Conservation (phyloP, 2,113 vertebrate genomes). For the Eulemur rufifrons region DNA sequence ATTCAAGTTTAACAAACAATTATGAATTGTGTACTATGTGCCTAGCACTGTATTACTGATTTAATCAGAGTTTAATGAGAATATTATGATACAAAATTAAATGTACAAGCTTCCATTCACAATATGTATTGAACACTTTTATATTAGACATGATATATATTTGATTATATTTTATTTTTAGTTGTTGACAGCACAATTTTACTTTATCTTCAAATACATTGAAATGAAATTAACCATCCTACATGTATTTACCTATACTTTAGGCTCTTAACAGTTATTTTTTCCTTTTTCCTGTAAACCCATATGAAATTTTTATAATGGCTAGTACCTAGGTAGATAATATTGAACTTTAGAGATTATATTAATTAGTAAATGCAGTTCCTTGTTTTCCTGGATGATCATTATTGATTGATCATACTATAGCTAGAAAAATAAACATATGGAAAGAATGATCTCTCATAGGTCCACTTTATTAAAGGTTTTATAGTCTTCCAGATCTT, state of each 20-base stretch:
- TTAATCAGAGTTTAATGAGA: not conserved
- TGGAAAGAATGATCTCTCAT: not conserved
- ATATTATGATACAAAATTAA: not conserved
- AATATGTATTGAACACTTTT: not conserved
- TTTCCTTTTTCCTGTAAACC: not conserved
- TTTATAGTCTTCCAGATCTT: not conserved
- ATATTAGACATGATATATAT: not conserved
- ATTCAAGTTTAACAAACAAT: slow-evolving; percentile 39
- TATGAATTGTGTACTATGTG: not conserved
- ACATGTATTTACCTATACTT: not conserved
- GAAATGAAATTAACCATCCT: not conserved
- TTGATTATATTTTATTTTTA: not conserved
- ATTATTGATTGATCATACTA: not conserved
- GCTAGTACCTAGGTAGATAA: not conserved
- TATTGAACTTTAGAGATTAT: not conserved
- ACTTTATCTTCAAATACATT: not conserved
- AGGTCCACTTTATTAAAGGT: not conserved
- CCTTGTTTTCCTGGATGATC: not conserved
- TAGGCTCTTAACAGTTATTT: not conserved
- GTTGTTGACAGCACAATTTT: not conserved
- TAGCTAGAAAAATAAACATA: not conserved
- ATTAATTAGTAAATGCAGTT: not conserved
- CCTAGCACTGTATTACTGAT: not conserved
- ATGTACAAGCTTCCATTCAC: not conserved
- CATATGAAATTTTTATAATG: not conserved